Evolutionary conservation across 2,888 invertebrate species (phyloP), one percentile per base, ranked within the genome.

Genomic region (Chymomyza caudatula): DNA sequence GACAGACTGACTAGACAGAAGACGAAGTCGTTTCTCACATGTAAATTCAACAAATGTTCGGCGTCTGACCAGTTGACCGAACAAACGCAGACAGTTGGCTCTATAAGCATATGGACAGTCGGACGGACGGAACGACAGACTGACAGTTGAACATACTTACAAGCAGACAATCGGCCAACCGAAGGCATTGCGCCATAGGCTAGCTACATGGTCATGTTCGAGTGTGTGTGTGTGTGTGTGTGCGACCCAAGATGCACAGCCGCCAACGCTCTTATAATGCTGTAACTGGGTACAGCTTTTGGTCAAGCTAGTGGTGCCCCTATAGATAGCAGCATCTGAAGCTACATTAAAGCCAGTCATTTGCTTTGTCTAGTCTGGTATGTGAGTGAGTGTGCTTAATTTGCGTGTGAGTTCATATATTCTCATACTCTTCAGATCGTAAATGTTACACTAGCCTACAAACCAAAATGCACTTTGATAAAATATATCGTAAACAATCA

Each of bases 321-420:
- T 11, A 37, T 37, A 37, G 29, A 37, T 37, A 37, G 29, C 29
- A 3, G 11, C 3, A 37, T 37, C 19, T 17, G 51, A 51, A 20
- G 17, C 51, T 51, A 20, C 51, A 51, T 47, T 47, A 17, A 47
- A 47, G 51, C 20, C 51, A 20, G 51, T 51, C 51, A 20, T 17
- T 51, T 17, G 17, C 51, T 53, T 11, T 53, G 23, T 53, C 25
- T 53, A 37, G 29, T 37, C 29, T 37, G 8, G 23, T 53, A 13
- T 53, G 1, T 25, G 19, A 13, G 53, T 13, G 6, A n/a, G 23
- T 53, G 19, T 8, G 19, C 72, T 72, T 73, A 73, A 73, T 73
- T 73, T 73, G 73, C 73, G 72, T 73, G 73, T 65, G 73, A 69
- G 73, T 73, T 65, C 67, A 69, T 57, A 69, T 47, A 60, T 22